These are phyloP conservation scores for Dorcus parallelipipedus DNA, from an alignment of 2,888 invertebrate genomes.

Conservation along the genomic window DNA sequence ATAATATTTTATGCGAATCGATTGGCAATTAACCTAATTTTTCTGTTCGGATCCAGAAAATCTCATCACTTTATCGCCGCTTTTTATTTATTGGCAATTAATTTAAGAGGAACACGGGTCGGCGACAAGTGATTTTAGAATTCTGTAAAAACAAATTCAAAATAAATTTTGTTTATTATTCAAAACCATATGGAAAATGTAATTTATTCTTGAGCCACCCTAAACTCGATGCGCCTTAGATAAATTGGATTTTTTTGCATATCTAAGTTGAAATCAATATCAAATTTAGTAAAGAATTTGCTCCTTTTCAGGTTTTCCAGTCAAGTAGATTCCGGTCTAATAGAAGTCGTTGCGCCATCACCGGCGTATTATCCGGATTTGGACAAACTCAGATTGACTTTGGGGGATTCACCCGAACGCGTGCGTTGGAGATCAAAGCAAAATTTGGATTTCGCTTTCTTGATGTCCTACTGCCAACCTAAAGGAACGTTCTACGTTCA, in stretches of 20 bases:
- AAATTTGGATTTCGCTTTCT: constrained; percentile 87
- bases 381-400: constrained; percentile 67
- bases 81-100: too few relatives aligned
- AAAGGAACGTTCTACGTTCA: constrained; percentile 89
- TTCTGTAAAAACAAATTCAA: too few relatives aligned
- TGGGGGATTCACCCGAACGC: constrained; percentile 83
- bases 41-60: too few relatives aligned
- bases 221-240: neutral
- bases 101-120: too few relatives aligned
- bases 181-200: too few relatives aligned
- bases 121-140: too few relatives aligned
- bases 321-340: constrained; percentile 73
- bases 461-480: constrained; percentile 90
- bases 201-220: too few relatives aligned
- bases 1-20: too few relatives aligned
- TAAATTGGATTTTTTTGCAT: constrained; percentile 13
- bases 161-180: too few relatives aligned
- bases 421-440: constrained; percentile 93
- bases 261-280: constrained; percentile 13
- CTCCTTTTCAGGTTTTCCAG: constrained; percentile 62
- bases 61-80: too few relatives aligned
- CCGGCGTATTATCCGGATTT: constrained; percentile 85
- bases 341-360: constrained; percentile 87
- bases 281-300: neutral
- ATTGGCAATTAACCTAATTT: too few relatives aligned